phyloP scores from a whole-genome alignment of 2,888 invertebrate species.

The Platerodrilus igneus region DNA sequence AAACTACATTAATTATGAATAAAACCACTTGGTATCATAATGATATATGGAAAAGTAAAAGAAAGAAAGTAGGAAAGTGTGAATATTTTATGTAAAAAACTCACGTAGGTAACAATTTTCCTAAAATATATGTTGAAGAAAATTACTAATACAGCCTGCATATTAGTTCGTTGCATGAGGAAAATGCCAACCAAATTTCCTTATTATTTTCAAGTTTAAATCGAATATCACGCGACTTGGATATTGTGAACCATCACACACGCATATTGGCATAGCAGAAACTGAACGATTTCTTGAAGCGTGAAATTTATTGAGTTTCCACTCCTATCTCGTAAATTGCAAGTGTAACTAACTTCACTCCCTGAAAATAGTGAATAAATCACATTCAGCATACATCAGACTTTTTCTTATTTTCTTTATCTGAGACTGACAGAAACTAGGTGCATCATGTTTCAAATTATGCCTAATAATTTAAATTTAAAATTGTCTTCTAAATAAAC shows the following conservation, averaged over 20 bases:
- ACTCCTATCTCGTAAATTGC: conserved; percentile 37
- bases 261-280: conserved; percentile 25
- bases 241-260: conserved; percentile 24
- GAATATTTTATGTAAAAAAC: conserved; percentile 13
- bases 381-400: conserved; percentile 19
- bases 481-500: too few relatives aligned
- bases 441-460: too few relatives aligned
- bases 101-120: conserved; percentile 10
- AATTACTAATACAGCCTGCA: too few relatives aligned
- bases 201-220: conserved; percentile 21
- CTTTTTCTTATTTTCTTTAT: conserved; percentile 18
- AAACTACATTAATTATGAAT: not conserved
- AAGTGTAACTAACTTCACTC: conserved; percentile 39
- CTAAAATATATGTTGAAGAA: conserved; percentile 15
- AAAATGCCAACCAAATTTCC: conserved; percentile 19
- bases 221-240: conserved; percentile 21
- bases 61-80: too few relatives aligned
- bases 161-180: conserved; percentile 19
- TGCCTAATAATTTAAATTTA: too few relatives aligned
- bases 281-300: conserved; percentile 30
- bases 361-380: conserved; percentile 29
- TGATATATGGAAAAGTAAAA: conserved; percentile 10
- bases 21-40: not conserved
- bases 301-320: conserved; percentile 35
- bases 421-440: too few relatives aligned